Percentiles rank a stretch among this genome's conserved stretches.
Conservation (phyloP, 2,888 invertebrate species). For the Cheilosia impressa region DNA sequence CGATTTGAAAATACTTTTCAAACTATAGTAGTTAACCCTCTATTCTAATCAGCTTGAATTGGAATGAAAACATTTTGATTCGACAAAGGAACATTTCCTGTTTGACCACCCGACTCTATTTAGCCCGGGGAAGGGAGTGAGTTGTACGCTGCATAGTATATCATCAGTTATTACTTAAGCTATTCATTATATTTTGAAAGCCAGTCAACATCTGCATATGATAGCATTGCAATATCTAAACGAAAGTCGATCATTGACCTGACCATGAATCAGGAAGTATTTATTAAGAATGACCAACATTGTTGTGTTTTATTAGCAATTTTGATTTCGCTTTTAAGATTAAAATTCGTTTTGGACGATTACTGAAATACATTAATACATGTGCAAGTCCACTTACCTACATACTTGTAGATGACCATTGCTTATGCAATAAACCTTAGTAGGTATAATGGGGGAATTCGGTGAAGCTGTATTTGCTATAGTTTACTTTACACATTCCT, state of each 20-base stretch:
- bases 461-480: constrained; percentile 6
- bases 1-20: background rate
- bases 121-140: background rate
- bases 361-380: background rate
- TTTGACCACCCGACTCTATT: background rate
- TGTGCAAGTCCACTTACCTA: background rate
- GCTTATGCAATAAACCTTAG: background rate
- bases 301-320: background rate
- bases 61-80: constrained; percentile 18
- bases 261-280: background rate
- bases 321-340: background rate
- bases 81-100: background rate
- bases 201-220: background rate
- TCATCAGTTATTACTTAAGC: background rate
- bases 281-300: constrained; percentile 9
- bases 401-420: background rate
- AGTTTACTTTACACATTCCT: constrained; percentile 14
- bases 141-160: background rate
- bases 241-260: constrained; percentile 6
- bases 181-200: background rate
- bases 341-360: background rate
- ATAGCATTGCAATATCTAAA: background rate
- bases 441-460: constrained; percentile 18
- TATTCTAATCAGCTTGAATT: background rate
- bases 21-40: constrained; percentile 8